Evolutionary conservation across 2,797 vertebrate genomes (phyloP), one percentile per base, ranked within the genome.

Genomic region (Ibycter americanus): DNA sequence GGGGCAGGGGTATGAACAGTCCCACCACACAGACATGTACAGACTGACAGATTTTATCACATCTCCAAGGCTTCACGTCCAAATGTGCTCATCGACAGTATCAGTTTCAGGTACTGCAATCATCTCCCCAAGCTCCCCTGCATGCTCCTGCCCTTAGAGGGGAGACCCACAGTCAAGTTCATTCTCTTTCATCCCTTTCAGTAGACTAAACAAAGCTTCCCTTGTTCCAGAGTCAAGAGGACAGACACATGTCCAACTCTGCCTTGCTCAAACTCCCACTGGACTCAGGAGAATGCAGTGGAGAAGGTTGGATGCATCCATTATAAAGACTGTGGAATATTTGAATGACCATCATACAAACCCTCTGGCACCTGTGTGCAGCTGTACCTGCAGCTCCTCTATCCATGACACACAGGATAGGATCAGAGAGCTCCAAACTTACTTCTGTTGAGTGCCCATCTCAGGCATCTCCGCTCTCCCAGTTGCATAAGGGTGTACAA

Each of bases 371-470:
- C 9, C 18, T 36, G 16, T 2, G 8, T 13, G 23, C 42, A 65
- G 46, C 23, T 76, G 42, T 70, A 55, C 47, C 34, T 47, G 32
- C 70, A 93, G 15, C 26, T 85, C 49, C 31, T 65, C 36, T 36
- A 67, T 4, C 58, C 12, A 5, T 29, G 40, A 32, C 31, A 52
- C 20, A 32, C 4, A 47, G 0, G 20, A n/a, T 51, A 54, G 0
- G 2, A 54, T 15, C 4, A 0, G 49, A 72, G 63, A 58, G 34
- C 34, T 85, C 26, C 20, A 46, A 40, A 59, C 34, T 67, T 49
- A 21, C 3, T 59, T 85, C 19, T 65, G 6, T 16, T 32, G 34
- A 31, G 20, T 15, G 42, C 25, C 27, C 58, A 10, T 51, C 55
- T 44, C 12, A 23, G 52, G 20, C 8, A 58, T 22, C 83, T 88